phyloP scores from a whole-genome alignment of 1,140 invertebrate genomes.

The Drosophila bifasciata region DNA sequence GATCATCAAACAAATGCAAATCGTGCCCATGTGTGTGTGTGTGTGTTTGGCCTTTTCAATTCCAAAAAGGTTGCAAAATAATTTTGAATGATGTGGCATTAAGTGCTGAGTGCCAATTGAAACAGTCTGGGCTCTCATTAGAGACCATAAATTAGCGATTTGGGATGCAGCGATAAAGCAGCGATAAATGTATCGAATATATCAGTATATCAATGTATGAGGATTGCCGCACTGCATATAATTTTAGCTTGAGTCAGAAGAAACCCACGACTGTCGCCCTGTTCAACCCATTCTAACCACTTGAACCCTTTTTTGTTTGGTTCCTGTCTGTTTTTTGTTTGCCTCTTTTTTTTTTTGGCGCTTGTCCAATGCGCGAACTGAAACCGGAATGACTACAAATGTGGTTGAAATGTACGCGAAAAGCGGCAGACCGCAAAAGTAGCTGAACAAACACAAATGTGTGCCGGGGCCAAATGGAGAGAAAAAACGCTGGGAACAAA shows the following conservation, averaged over 20 bases:
- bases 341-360: conserved; percentile 45
- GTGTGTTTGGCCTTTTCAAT: no score
- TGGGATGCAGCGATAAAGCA: background rate
- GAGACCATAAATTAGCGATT: conserved; percentile 5
- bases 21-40: background rate
- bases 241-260: background rate
- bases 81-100: conserved; percentile 14
- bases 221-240: background rate
- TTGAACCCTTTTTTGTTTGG: conserved; percentile 25
- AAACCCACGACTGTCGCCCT: background rate
- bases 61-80: conserved; percentile 1
- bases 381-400: conserved; percentile 74
- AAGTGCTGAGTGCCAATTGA: conserved; percentile 3
- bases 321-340: background rate
- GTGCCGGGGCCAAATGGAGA: conserved; percentile 68
- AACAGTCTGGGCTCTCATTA: background rate
- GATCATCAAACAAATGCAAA: conserved; percentile 36
- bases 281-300: background rate
- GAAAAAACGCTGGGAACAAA: conserved; percentile 40
- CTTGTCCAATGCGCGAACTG: conserved; percentile 60
- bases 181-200: no score
- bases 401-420: conserved; percentile 78
- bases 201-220: background rate
- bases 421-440: conserved; percentile 80
- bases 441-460: conserved; percentile 80